phyloP scores from a whole-genome alignment of 2,113 vertebrate genomes.

The Megaleporinus macrocephalus region DNA sequence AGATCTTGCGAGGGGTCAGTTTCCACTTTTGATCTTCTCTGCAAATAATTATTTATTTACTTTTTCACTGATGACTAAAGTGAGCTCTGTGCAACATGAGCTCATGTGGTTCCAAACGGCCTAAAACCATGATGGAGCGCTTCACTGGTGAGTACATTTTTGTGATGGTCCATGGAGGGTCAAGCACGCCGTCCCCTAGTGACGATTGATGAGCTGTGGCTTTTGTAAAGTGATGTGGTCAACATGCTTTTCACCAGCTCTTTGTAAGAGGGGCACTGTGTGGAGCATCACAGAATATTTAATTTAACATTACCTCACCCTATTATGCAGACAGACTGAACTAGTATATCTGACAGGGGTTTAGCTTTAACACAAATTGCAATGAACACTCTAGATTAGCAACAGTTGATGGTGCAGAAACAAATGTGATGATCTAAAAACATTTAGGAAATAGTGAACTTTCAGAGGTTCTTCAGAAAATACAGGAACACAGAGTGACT shows the following conservation, averaged over 20 bases:
- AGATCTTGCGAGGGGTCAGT: neutral
- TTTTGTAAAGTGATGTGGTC: conserved; percentile 74
- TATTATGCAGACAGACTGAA: neutral
- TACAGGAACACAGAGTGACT: neutral
- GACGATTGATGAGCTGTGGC: conserved; percentile 77
- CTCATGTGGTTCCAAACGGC: conserved; percentile 1
- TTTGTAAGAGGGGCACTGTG: conserved; percentile 78
- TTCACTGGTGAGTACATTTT: conserved; percentile 15
- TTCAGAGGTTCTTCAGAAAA: conserved; percentile 6
- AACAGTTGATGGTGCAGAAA: neutral
- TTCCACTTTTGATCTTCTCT: neutral
- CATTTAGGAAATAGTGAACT: neutral
- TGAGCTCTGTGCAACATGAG: neutral
- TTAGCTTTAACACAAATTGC: conserved; percentile 28
- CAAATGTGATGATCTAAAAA: neutral
- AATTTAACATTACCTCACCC: conserved; percentile 42
- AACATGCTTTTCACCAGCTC: conserved; percentile 74
- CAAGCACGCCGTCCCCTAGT: conserved; percentile 82
- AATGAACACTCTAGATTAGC: neutral
- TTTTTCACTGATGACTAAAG: neutral
- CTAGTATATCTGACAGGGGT: neutral
- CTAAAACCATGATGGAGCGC: neutral
- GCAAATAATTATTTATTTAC: neutral
- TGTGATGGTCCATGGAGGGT: conserved; percentile 64
- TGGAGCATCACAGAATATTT: conserved; percentile 65